A percentile compares a stretch with the other conserved stretches of the same genome.
Conservation (phyloP, 2,113 vertebrate species). For the Cyphomyrus plagiostoma region DNA sequence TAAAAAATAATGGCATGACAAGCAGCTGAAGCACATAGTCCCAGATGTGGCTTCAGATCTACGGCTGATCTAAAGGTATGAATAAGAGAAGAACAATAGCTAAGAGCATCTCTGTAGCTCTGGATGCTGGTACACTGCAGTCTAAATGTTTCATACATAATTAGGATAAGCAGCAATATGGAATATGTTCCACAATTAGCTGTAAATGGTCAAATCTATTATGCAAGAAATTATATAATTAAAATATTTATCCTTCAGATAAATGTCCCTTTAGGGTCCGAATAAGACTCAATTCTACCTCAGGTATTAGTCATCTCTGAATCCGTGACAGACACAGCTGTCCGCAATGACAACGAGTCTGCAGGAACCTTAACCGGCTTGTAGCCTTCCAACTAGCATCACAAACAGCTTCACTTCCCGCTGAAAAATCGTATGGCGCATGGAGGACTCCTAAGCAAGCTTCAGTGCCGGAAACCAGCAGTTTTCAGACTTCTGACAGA, state of each 20-base stretch:
- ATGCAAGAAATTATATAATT: conserved; percentile 1
- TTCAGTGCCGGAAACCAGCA: not conserved
- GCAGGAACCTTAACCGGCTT: not conserved
- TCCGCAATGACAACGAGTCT: not conserved
- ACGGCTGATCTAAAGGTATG: not conserved
- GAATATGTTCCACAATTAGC: not conserved
- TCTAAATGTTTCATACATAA: not conserved
- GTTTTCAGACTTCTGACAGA: not conserved
- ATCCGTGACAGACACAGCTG: not conserved
- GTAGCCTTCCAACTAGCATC: not conserved
- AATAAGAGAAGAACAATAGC: not conserved
- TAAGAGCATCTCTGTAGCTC: not conserved
- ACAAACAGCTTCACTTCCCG: not conserved
- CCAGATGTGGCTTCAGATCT: not conserved
- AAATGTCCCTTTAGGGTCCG: not conserved
- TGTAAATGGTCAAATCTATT: not conserved
- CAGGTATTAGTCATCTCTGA: not conserved
- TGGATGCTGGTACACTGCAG: not conserved
- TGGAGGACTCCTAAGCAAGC: not conserved
- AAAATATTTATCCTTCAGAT: not conserved
- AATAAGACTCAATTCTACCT: not conserved
- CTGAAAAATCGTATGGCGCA: not conserved
- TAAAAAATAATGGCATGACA: not conserved
- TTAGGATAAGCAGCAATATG: not conserved
- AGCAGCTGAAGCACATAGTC: not conserved